Evolutionary conservation across 1,140 invertebrate genomes (phyloP).

Genomic region (Caenorhabditis tropicalis): DNA sequence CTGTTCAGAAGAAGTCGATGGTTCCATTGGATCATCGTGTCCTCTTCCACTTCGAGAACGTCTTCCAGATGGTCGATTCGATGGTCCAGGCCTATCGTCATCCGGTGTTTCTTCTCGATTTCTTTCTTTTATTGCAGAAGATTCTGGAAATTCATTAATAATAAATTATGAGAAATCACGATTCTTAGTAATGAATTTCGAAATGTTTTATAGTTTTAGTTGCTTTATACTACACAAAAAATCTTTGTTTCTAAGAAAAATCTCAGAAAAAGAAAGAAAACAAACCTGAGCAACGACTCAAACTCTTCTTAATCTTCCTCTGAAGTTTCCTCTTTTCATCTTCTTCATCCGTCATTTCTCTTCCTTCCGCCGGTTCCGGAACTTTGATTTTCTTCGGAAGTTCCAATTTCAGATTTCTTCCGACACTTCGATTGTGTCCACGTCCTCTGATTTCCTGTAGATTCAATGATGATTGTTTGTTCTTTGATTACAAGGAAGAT

Average conservation of each 20-base stretch:
- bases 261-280: not conserved
- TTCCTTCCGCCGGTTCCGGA: not conserved
- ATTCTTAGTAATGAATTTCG: too few relatives aligned
- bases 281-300: not conserved
- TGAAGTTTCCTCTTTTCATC: not conserved
- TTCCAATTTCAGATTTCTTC: not conserved
- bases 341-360: not conserved
- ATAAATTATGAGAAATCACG: too few relatives aligned
- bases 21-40: not conserved
- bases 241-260: too few relatives aligned
- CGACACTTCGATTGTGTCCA: not conserved
- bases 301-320: not conserved
- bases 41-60: not conserved
- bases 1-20: too few relatives aligned
- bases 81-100: not conserved
- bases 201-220: too few relatives aligned
- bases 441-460: slow-evolving; percentile 17
- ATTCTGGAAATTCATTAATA: not conserved
- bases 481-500: too few relatives aligned
- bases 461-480: too few relatives aligned
- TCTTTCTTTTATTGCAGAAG: not conserved
- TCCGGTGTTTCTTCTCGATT: not conserved
- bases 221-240: too few relatives aligned
- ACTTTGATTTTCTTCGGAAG: not conserved
- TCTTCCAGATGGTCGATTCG: not conserved